These are phyloP conservation scores for Triplophysa tibetana DNA, from an alignment of 2,113 vertebrate species.

Conservation along the genomic window DNA sequence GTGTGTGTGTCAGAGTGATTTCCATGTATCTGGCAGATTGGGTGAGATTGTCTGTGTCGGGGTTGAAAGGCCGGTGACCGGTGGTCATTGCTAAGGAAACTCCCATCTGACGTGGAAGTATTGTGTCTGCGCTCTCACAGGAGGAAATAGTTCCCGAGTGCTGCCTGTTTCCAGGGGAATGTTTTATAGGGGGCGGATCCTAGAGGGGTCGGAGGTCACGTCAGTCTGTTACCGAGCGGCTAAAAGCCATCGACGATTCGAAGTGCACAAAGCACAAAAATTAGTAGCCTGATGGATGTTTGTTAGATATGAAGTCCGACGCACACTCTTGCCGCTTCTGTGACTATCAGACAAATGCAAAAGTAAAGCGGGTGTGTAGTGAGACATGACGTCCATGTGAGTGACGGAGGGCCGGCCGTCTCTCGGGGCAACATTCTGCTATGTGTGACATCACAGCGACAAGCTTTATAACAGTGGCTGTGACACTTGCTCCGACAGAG, in stretches of 20 bases:
- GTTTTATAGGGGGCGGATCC: slow-evolving; percentile 54
- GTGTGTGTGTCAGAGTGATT: too few species aligned
- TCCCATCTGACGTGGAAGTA: slow-evolving; percentile 42
- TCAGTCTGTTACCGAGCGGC: slow-evolving; percentile 34
- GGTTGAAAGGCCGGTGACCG: slow-evolving; percentile 12
- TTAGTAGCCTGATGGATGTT: not conserved
- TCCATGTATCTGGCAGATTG: too few species aligned
- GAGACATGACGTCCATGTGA: not conserved
- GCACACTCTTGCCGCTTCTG: not conserved
- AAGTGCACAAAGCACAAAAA: slow-evolving; percentile 26
- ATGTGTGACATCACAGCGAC: slow-evolving; percentile 57
- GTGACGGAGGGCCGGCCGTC: not conserved
- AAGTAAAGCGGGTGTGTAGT: not conserved
- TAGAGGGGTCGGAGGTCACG: slow-evolving; percentile 50
- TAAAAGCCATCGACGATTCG: slow-evolving; percentile 34
- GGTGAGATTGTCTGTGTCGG: too few species aligned
- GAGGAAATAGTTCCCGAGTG: slow-evolving; percentile 55
- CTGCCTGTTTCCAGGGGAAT: slow-evolving; percentile 53
- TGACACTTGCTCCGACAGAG: slow-evolving; percentile 2
- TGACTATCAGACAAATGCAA: not conserved
- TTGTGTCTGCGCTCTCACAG: slow-evolving; percentile 37
- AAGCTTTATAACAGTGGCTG: slow-evolving; percentile 40
- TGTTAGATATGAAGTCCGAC: not conserved
- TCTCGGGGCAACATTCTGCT: slow-evolving; percentile 36
- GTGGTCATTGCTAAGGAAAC: slow-evolving; percentile 54